Evolutionary conservation across 2,888 invertebrate genomes (phyloP), one percentile per base, ranked within the genome.

Genomic region (Mythimna pallens): DNA sequence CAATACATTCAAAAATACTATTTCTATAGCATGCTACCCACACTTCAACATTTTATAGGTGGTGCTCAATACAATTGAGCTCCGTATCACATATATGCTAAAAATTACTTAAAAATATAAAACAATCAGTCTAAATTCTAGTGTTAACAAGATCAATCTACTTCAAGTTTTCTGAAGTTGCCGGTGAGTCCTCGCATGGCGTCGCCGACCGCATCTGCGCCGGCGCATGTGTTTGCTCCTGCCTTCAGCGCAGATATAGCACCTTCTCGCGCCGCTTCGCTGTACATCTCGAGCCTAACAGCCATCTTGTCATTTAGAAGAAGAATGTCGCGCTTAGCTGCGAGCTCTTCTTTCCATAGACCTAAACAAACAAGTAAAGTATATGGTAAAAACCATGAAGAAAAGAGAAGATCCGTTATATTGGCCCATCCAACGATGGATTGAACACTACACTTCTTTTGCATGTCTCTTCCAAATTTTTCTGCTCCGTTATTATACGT

Each of bases 151-250:
- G 61, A 55, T 89, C 89, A 98, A 93, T 98, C 98, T 52, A 98
- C 98, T 96, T 98, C 98, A 67, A 98, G 96, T 92, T 98, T 98
- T 81, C 98, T 96, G 91, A 98, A 98, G 88, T 98, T 98, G 67
- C 98, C 98, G 6, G 97, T 97, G 47, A 98, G 96, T 3, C 98
- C 98, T 83, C 97, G 96, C 91, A 97, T 96, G 43, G 97, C 97
- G 89, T 98, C 98, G 9, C 97, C 97, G 34, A 97, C 97, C 1
- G 97, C 96, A 65, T 97, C 97, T 64, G 97, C 97, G 61, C 97
- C 97, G 69, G 97, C 97, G 87, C 97, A 96, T 0, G 94, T 94
- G 77, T 94, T 93, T 2, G 96, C 96, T 65, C 97, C 97, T 40
- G 97, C 92, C 78, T 97, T 97, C 64, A 98, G 91, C 0, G 98